Conservation (phyloP, 1,140 invertebrate genomes). For the Diorhabda sublineata region DNA sequence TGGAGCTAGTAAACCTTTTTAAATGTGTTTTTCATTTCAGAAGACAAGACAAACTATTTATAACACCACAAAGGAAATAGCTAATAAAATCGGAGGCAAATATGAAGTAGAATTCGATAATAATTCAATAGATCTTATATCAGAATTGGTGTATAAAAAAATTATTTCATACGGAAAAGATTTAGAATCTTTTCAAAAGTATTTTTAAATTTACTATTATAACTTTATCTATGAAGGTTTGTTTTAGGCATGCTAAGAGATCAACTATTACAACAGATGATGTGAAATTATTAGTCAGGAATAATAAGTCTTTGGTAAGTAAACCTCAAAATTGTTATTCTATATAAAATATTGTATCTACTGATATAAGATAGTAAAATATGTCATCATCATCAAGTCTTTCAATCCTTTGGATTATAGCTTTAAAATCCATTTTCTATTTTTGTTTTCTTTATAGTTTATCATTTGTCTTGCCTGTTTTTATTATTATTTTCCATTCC, state of each 20-base stretch:
- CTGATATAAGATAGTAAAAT: too few species aligned
- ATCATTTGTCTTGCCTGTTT: too few species aligned
- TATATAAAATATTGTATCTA: neutral
- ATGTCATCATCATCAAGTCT: too few species aligned
- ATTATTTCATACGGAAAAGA: constrained; percentile 49
- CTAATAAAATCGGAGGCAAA: constrained; percentile 48
- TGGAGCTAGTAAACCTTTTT: too few species aligned
- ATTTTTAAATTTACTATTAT: too few species aligned
- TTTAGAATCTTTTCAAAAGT: constrained; percentile 57
- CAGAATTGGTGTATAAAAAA: constrained; percentile 52
- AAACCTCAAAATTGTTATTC: constrained; percentile 8
- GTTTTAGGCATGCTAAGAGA: constrained; percentile 52
- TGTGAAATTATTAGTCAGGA: constrained; percentile 52
- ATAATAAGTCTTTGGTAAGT: constrained; percentile 52
- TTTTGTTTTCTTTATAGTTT: too few species aligned
- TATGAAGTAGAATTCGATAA: constrained; percentile 48
- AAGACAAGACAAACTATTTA: constrained; percentile 49
- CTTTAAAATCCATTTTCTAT: too few species aligned
- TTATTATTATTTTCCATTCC: too few species aligned
- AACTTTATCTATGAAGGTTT: too few species aligned
- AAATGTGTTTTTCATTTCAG: constrained; percentile 40
- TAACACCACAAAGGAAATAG: constrained; percentile 47
- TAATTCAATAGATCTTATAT: constrained; percentile 49
- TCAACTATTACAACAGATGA: constrained; percentile 52
- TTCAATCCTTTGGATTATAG: too few species aligned